A percentile compares a stretch with the other conserved stretches of the same genome.
phyloP scores from a whole-genome alignment of 2,888 invertebrate genomes.

The Stenchaetothrips biformis region DNA sequence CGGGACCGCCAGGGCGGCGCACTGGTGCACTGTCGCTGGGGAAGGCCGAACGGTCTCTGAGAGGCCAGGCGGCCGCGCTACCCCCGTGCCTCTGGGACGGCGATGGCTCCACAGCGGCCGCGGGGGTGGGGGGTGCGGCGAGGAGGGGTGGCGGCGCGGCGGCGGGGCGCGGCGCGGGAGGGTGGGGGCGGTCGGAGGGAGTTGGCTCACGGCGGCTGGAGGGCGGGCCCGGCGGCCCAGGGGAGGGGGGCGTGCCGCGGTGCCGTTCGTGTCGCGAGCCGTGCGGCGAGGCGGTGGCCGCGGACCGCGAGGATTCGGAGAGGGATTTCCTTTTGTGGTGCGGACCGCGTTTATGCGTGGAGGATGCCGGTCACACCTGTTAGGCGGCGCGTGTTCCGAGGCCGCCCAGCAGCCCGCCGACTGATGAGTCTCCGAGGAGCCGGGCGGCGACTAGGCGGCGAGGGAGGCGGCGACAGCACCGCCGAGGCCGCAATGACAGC shows the following conservation, averaged over 20 bases:
- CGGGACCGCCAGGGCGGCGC: background rate
- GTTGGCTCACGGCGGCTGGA: background rate
- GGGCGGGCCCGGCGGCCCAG: conserved; percentile 6
- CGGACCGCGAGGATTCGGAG: too few relatives aligned
- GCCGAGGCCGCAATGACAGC: background rate
- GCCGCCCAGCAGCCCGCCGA: background rate
- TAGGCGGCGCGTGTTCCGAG: background rate
- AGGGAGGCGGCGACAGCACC: background rate
- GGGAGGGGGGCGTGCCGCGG: background rate
- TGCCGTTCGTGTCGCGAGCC: too few relatives aligned
- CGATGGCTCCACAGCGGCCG: conserved; percentile 5
- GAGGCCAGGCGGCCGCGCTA: background rate
- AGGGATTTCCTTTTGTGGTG: too few relatives aligned
- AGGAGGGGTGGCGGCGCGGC: background rate
- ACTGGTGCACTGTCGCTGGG: background rate
- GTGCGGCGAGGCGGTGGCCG: too few relatives aligned
- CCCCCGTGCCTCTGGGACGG: background rate
- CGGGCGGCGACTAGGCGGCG: background rate
- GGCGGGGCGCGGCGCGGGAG: background rate
- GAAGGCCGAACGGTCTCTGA: conserved; percentile 16
- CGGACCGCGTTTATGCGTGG: too few relatives aligned
- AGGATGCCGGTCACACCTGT: background rate
- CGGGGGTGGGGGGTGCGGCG: background rate
- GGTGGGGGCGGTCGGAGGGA: background rate
- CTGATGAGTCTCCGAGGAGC: background rate